Conservation (phyloP, 2,113 vertebrate genomes). For the Phoenicopterus ruber region DNA sequence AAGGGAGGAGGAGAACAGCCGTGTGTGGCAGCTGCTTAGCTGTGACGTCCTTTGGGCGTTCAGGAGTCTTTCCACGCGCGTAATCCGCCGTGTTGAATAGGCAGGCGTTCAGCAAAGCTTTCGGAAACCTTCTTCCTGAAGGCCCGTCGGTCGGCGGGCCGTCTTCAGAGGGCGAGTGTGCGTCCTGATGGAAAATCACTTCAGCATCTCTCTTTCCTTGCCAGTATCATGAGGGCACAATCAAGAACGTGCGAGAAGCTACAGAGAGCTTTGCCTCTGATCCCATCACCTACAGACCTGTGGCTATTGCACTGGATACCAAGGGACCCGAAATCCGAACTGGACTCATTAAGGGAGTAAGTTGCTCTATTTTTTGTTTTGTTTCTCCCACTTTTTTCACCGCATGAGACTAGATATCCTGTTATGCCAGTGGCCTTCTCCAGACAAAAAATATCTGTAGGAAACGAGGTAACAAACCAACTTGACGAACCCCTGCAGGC, state of each 20-base stretch:
- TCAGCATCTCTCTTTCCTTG: background rate
- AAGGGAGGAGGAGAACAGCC: background rate
- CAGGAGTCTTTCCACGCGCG: background rate
- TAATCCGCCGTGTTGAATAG: background rate
- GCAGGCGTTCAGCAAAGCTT: background rate
- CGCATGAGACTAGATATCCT: rapidly evolving
- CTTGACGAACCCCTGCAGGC: background rate
- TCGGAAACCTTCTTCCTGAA: background rate
- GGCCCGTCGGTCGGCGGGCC: background rate
- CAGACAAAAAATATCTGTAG: background rate
- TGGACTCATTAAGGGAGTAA: slow-evolving; percentile 96
- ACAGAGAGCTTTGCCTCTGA: slow-evolving; percentile 89
- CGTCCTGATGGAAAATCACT: background rate
- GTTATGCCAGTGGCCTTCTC: background rate
- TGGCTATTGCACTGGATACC: slow-evolving; percentile 95
- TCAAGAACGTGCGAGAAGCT: slow-evolving; percentile 91
- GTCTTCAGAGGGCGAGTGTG: background rate
- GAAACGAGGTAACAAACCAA: background rate
- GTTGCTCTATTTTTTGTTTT: background rate
- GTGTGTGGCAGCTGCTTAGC: background rate
- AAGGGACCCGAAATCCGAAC: slow-evolving; percentile 98
- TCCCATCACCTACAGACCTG: slow-evolving; percentile 87
- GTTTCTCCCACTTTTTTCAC: background rate
- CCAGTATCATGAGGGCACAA: slow-evolving; percentile 93
- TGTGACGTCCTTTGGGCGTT: background rate